Evolutionary conservation across 2,797 vertebrate genomes (phyloP).

Genomic region (Sus cebifrons): DNA sequence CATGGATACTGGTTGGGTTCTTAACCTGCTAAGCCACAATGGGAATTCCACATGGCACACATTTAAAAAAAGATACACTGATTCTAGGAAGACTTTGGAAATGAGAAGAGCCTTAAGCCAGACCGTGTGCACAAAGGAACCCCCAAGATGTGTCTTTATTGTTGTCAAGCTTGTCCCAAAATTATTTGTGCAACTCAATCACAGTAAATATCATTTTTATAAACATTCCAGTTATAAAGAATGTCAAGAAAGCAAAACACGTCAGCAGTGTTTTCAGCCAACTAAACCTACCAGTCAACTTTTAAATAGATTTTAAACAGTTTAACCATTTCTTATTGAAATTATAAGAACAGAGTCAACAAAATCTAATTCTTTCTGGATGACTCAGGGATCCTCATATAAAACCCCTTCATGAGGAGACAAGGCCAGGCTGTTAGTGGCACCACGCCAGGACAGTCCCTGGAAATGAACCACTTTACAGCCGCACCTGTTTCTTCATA

Average conservation of each 20-base stretch:
- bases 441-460: neutral
- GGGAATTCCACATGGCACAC: neutral
- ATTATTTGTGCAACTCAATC: neutral
- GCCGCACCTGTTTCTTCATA: neutral
- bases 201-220: neutral
- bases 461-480: neutral
- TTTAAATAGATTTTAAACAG: slow-evolving; percentile 22
- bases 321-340: slow-evolving; percentile 2
- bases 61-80: neutral
- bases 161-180: neutral
- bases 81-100: neutral
- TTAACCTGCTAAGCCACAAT: too few species aligned
- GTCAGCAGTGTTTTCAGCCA: neutral
- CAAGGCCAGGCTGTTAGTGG: neutral
- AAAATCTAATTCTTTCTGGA: neutral
- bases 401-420: neutral
- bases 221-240: neutral
- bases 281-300: neutral
- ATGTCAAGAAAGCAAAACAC: slow-evolving; percentile 28
- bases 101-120: neutral
- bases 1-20: too few species aligned
- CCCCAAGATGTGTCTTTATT: neutral
- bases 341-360: neutral
- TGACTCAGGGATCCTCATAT: neutral
- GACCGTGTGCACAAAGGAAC: neutral